These are phyloP conservation scores for Tortrix viridana DNA, from an alignment of 2,888 invertebrate genomes.

Conservation along the genomic window DNA sequence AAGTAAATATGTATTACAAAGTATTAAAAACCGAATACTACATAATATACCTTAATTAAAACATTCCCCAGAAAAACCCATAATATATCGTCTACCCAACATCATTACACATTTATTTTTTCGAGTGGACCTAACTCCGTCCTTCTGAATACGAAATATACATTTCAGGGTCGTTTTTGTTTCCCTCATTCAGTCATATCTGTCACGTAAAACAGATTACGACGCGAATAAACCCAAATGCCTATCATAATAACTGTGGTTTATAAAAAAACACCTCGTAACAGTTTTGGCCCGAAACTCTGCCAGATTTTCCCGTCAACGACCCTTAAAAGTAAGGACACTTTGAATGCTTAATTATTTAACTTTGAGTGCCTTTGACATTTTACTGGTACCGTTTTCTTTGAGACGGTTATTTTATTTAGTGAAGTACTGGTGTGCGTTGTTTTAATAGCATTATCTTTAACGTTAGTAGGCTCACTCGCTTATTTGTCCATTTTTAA, in stretches of 20 bases:
- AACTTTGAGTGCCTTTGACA: slow-evolving; percentile 34
- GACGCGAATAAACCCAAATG: slow-evolving; percentile 35
- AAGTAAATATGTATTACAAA: too few relatives aligned
- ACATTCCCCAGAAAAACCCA: slow-evolving; percentile 1
- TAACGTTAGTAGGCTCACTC: neutral
- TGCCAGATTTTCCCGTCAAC: slow-evolving; percentile 31
- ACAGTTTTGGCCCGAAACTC: slow-evolving; percentile 30
- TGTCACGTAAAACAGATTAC: slow-evolving; percentile 38
- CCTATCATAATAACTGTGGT: slow-evolving; percentile 36
- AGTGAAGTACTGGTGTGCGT: slow-evolving; percentile 19
- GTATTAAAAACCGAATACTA: too few relatives aligned
- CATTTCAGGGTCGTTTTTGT: slow-evolving; percentile 27
- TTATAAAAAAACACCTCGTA: slow-evolving; percentile 38
- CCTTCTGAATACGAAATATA: slow-evolving; percentile 28
- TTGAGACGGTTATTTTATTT: slow-evolving; percentile 28
- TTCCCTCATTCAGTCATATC: slow-evolving; percentile 32
- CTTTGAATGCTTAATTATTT: slow-evolving; percentile 36
- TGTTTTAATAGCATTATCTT: slow-evolving; percentile 17
- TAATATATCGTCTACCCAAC: slow-evolving; percentile 7
- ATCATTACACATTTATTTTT: slow-evolving; percentile 16
- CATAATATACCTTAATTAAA: neutral
- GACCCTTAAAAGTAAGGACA: slow-evolving; percentile 33
- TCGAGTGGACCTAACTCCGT: slow-evolving; percentile 22
- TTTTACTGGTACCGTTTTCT: slow-evolving; percentile 34
- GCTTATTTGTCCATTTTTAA: slow-evolving; percentile 12